A percentile compares a stretch with the other conserved stretches of the same genome.
These are phyloP conservation scores for Mesocentrotus franciscanus DNA, from an alignment of 53 echinoderm and acorn worm species.

Conservation along the genomic window DNA sequence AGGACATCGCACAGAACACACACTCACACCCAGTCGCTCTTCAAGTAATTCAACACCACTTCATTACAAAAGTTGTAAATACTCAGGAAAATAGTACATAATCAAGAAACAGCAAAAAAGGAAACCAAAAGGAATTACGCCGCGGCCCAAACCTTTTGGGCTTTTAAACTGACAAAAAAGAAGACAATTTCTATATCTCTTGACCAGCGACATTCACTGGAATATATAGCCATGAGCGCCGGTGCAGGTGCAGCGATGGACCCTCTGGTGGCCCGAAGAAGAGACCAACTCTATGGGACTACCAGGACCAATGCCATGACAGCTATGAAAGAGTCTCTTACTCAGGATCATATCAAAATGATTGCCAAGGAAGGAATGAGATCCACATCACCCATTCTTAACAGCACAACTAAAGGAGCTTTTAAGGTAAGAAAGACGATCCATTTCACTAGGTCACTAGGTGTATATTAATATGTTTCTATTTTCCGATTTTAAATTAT, in stretches of 20 bases:
- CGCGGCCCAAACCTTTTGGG: constrained; percentile 44
- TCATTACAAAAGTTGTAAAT: constrained; percentile 20
- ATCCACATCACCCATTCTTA: constrained; percentile 57
- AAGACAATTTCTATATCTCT: not conserved
- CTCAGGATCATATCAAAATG: constrained; percentile 66
- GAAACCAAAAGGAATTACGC: constrained; percentile 14
- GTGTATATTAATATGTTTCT: not conserved
- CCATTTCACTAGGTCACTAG: not conserved
- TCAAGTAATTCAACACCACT: constrained; percentile 44
- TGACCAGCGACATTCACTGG: not conserved
- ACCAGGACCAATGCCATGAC: constrained; percentile 58
- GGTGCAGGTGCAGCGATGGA: not conserved
- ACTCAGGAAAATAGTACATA: constrained; percentile 3
- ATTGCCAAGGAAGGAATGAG: constrained; percentile 62
- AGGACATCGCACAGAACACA: not conserved
- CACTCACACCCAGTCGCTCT: not conserved
- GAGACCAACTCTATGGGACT: constrained; percentile 85
- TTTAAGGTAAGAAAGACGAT: constrained; percentile 30
- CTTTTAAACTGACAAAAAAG: not conserved
- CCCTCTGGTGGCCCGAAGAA: constrained; percentile 65
- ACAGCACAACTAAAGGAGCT: constrained; percentile 54
- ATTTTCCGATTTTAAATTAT: not conserved
- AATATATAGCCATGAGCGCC: constrained; percentile 35
- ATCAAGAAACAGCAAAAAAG: constrained; percentile 5
- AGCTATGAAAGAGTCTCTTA: constrained; percentile 50